Percentiles rank a stretch among this genome's conserved stretches.
Evolutionary conservation across 92 coral and sea anemone genomes (phyloP).

Genomic region (Bergia puertoricense): DNA sequence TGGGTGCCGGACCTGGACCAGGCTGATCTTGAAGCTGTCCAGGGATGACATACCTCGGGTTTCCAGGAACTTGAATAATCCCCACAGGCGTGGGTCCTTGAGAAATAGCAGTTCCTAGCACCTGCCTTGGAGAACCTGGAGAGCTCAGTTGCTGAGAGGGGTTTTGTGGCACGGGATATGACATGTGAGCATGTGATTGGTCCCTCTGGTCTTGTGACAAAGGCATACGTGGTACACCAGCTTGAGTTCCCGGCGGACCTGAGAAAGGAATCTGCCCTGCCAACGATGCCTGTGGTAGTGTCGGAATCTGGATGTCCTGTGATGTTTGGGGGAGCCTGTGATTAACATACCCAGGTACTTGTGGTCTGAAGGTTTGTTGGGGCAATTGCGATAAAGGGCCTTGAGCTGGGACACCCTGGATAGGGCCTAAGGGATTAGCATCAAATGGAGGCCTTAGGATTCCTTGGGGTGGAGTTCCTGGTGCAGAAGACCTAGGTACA

Average conservation of each 20-base stretch:
- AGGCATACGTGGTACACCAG: slow-evolving; percentile 53
- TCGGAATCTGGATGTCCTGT: slow-evolving; percentile 26
- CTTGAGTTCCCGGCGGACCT: slow-evolving; percentile 35
- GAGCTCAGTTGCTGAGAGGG: slow-evolving; percentile 21
- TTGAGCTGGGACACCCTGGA: slow-evolving; percentile 38
- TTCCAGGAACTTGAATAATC: background rate
- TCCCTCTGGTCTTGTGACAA: slow-evolving; percentile 65
- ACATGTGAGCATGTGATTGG: slow-evolving; percentile 65
- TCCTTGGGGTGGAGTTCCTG: slow-evolving; percentile 39
- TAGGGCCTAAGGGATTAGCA: slow-evolving; percentile 30
- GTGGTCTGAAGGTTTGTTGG: slow-evolving; percentile 25
- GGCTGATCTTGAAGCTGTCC: slow-evolving; percentile 4
- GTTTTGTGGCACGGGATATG: slow-evolving; percentile 66
- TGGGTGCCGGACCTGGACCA: background rate
- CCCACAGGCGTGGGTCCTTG: slow-evolving; percentile 14
- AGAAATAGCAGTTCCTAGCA: slow-evolving; percentile 13
- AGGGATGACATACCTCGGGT: background rate
- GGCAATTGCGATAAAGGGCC: slow-evolving; percentile 37
- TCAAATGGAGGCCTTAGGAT: slow-evolving; percentile 27
- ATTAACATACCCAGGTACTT: slow-evolving; percentile 39
- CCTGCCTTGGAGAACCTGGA: slow-evolving; percentile 18
- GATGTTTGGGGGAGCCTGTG: slow-evolving; percentile 46
- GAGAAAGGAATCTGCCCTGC: slow-evolving; percentile 8
- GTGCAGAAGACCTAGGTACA: slow-evolving; percentile 37
- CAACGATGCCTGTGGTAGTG: slow-evolving; percentile 19